A percentile compares a stretch with the other conserved stretches of the same genome.
These are phyloP conservation scores for Metellina segmentata DNA, from an alignment of 2,888 invertebrate genomes.

Conservation along the genomic window DNA sequence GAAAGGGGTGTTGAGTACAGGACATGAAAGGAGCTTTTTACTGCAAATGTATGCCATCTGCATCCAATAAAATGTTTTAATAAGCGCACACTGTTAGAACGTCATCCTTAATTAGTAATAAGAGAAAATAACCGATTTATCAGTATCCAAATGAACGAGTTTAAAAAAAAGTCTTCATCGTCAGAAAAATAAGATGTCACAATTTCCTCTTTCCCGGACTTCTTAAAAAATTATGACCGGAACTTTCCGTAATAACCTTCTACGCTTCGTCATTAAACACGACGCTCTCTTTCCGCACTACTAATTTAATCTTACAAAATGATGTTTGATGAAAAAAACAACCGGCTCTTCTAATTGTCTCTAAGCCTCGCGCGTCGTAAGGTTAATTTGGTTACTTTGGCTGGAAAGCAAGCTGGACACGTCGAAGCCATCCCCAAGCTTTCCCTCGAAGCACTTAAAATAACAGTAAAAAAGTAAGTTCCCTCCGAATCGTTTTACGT, in stretches of 20 bases:
- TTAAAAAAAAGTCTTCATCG: too few relatives aligned
- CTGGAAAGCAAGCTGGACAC: neutral
- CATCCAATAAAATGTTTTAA: too few relatives aligned
- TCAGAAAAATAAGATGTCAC: too few relatives aligned
- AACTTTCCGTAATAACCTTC: neutral
- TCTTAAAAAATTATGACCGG: neutral
- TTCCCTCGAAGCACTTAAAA: neutral
- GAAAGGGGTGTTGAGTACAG: too few relatives aligned
- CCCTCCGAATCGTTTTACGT: neutral
- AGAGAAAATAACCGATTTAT: too few relatives aligned
- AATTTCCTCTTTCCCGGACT: neutral
- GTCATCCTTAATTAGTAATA: too few relatives aligned
- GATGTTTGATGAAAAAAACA: neutral
- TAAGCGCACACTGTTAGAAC: too few relatives aligned
- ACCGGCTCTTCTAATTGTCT: neutral
- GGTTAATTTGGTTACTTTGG: neutral
- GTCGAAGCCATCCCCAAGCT: neutral
- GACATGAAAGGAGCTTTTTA: too few relatives aligned
- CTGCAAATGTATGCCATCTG: too few relatives aligned
- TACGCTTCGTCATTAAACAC: neutral
- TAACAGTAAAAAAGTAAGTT: neutral
- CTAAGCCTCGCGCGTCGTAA: neutral
- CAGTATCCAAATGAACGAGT: too few relatives aligned
- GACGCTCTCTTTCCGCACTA: neutral
- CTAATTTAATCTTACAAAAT: neutral